Conservation (phyloP, 1,140 invertebrate species). For the Philaenus spumarius region DNA sequence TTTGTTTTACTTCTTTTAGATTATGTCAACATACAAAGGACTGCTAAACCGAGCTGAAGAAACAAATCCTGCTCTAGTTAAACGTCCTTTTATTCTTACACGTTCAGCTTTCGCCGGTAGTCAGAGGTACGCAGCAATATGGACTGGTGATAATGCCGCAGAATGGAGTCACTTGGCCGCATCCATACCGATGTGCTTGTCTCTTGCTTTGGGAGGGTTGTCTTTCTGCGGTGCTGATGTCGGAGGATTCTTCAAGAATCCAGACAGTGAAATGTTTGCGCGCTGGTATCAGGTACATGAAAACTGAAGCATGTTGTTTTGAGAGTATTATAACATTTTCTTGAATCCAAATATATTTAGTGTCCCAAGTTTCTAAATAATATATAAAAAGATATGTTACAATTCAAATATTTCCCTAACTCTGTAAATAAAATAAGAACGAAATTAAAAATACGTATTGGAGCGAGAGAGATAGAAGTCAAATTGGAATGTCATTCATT, state of each 20-base stretch:
- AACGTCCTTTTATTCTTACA: constrained; percentile 88
- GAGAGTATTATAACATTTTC: too few relatives aligned
- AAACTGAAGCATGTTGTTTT: too few relatives aligned
- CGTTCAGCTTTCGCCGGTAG: constrained; percentile 87
- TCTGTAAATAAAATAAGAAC: too few relatives aligned
- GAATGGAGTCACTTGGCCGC: constrained; percentile 89
- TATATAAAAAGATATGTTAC: too few relatives aligned
- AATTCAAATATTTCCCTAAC: too few relatives aligned
- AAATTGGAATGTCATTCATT: too few relatives aligned
- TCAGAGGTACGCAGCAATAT: constrained; percentile 86
- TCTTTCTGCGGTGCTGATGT: constrained; percentile 96
- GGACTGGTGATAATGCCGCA: constrained; percentile 97
- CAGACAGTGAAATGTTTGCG: constrained; percentile 80
- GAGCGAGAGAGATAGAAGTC: too few relatives aligned
- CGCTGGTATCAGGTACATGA: constrained; percentile 99
- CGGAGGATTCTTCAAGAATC: constrained; percentile 97
- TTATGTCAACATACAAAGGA: constrained; percentile 69
- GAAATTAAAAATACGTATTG: too few relatives aligned
- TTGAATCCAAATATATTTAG: too few relatives aligned
- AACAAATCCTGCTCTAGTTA: constrained; percentile 37
- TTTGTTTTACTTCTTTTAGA: constrained; percentile 41
- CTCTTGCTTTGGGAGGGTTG: constrained; percentile 81
- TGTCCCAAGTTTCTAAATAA: too few relatives aligned
- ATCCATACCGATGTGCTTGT: constrained; percentile 91
- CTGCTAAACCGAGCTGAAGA: constrained; percentile 61